Conservation (phyloP, 2,113 vertebrate species). For the Phrynosoma platyrhinos region DNA sequence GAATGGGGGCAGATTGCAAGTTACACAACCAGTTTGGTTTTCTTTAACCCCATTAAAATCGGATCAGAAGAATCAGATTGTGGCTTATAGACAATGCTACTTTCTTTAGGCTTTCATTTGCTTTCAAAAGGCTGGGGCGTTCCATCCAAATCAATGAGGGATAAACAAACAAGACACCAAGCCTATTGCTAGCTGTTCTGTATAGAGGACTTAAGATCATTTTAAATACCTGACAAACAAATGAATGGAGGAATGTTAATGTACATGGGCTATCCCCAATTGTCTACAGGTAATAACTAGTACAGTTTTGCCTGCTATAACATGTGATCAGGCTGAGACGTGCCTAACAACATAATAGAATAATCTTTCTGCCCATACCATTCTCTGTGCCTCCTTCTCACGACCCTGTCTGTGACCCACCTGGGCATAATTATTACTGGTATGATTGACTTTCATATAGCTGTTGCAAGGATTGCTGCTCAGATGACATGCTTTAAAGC, state of each 20-base stretch:
- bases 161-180: background rate
- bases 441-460: background rate
- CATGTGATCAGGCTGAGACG: background rate
- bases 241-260: background rate
- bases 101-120: background rate
- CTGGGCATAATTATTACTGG: background rate
- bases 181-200: background rate
- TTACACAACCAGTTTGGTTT: conserved; percentile 26
- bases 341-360: background rate
- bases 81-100: conserved; percentile 15
- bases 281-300: background rate
- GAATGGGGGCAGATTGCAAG: background rate
- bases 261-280: background rate
- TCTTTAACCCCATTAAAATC: conserved; percentile 21
- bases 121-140: background rate
- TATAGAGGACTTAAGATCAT: background rate
- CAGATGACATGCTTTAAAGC: background rate
- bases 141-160: background rate
- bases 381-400: background rate
- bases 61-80: conserved; percentile 21
- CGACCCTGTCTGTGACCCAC: background rate
- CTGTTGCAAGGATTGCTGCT: background rate
- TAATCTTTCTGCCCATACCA: background rate
- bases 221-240: background rate
- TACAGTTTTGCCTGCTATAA: background rate